These are phyloP conservation scores for Pelobates fuscus DNA, from an alignment of 2,113 vertebrate species.

Conservation along the genomic window DNA sequence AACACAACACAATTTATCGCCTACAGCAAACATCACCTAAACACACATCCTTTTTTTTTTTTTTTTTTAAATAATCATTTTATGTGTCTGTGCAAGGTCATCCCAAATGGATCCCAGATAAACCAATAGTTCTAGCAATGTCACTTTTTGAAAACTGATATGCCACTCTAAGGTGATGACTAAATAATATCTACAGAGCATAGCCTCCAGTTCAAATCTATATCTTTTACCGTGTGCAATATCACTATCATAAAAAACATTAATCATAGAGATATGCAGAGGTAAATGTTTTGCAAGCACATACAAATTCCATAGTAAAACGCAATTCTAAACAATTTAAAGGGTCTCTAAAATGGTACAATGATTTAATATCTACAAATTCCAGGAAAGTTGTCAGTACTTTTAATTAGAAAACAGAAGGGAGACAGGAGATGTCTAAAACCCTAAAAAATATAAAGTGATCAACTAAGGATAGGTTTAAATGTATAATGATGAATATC, in stretches of 20 bases:
- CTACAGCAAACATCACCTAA: conserved; percentile 24
- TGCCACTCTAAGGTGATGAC: not conserved
- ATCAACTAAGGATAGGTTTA: too few relatives aligned
- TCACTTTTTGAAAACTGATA: not conserved
- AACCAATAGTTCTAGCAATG: not conserved
- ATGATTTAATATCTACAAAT: too few relatives aligned
- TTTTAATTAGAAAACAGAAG: too few relatives aligned
- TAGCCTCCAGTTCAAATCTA: not conserved
- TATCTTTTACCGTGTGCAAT: not conserved
- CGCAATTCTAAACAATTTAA: too few relatives aligned
- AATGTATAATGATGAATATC: too few relatives aligned
- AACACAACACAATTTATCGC: conserved; percentile 18
- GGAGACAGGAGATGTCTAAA: too few relatives aligned
- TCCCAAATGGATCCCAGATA: conserved; percentile 1
- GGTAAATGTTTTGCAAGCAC: not conserved
- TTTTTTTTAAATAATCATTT: conserved; percentile 8
- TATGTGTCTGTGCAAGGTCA: conserved; percentile 21
- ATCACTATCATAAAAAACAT: not conserved
- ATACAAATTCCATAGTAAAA: too few relatives aligned
- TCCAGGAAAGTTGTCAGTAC: too few relatives aligned
- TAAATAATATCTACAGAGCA: not conserved
- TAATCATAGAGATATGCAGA: not conserved
- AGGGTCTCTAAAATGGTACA: too few relatives aligned
- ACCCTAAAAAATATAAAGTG: too few relatives aligned
- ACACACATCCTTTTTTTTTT: not conserved